Evolutionary conservation across 2,113 vertebrate species (phyloP), one percentile per base, ranked within the genome.

Genomic region (Bos javanicus): DNA sequence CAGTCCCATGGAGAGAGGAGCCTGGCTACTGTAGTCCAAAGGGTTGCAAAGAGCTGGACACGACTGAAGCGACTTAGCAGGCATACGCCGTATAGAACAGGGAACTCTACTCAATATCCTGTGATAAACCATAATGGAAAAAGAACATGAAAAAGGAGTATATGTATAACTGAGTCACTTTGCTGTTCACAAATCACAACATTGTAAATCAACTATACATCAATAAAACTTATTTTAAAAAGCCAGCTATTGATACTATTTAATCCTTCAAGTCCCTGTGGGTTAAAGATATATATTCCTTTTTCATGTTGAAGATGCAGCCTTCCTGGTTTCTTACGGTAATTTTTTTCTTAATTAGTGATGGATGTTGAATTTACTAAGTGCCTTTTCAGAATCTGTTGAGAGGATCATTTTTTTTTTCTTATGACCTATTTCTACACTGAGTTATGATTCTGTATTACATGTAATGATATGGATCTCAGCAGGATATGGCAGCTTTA

Each of bases 381-480:
- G 74, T n/a, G 52, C 84, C 52, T 96, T 90, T 94, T 87, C 14
- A 21, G 67, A 93, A 91, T 88, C 76, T 94, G 39, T 93, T 54
- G 76, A 91, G 54, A 85, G 71, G 54, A 78, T 52, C 3, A 1
- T 54, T 87, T 92, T 74, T 39, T 59, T 74, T 84, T 85, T 56
- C 56, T 48, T 91, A 60, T 95, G 96, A 90, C 78, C 93, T 84
- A 52, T 57, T 92, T 95, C 90, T 85, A 21, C 11, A 1, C 80
- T 81, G 80, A 90, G 76, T 92, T 85, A 48, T 90, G 87, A 78
- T n/a, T 80, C n/a, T 10, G 28, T 67, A n/a, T 96, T 43, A 62
- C 11, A 46, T 60, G 17, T 17, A 43, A 74, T 78, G 50, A 54
- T 33, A 67, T 3, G 30, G 56, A 87, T 64, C 56, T 96, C 87